phyloP scores from a whole-genome alignment of 1,140 invertebrate species.

The Cydia splendana region DNA sequence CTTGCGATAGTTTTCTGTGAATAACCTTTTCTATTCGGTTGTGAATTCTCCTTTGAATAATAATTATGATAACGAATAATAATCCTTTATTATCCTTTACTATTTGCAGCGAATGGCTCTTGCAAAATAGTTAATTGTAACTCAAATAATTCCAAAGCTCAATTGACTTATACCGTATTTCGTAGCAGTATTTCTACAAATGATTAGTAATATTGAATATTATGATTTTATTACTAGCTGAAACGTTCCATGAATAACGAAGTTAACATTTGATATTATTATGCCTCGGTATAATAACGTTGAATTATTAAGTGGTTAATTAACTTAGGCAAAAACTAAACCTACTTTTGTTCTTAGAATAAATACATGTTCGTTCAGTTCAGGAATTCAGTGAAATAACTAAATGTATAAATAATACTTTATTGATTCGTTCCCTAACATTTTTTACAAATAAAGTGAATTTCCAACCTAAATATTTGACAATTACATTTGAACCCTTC shows the following conservation, averaged over 20 bases:
- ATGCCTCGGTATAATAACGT: neutral
- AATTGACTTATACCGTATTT: neutral
- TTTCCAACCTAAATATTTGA: neutral
- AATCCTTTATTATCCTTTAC: neutral
- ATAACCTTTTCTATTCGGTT: no score
- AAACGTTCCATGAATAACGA: neutral
- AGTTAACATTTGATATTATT: neutral
- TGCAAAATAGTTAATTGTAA: neutral
- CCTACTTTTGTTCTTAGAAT: neutral
- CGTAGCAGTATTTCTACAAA: neutral
- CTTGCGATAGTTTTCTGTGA: no score
- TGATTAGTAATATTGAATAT: conserved; percentile 7
- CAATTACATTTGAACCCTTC: neutral
- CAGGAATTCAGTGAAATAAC: neutral
- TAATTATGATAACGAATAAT: neutral
- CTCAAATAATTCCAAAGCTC: neutral
- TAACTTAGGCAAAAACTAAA: neutral
- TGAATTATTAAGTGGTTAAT: neutral
- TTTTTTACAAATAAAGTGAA: neutral
- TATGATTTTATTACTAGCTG: neutral
- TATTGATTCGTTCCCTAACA: neutral
- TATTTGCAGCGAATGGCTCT: neutral
- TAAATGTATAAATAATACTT: conserved; percentile 15
- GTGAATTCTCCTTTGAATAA: no score
- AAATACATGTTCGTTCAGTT: no score